Evolutionary conservation across 2,888 invertebrate genomes (phyloP), one percentile per base, ranked within the genome.

Genomic region (Eumacrocentrus americanus): DNA sequence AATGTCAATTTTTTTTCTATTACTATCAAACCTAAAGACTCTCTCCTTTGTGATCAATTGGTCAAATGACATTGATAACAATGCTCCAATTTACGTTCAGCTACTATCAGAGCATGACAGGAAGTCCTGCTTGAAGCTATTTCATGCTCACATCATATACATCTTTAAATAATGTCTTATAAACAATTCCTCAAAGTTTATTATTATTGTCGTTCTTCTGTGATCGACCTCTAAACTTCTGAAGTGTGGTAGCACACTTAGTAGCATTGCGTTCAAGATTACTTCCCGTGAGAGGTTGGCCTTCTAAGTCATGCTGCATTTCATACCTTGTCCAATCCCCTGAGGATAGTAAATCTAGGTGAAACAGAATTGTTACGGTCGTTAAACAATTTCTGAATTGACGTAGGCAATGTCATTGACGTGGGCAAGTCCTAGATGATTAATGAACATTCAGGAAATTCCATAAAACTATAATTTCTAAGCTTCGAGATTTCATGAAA

Each of bases 1-100:
- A 67, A 69, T 64, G 65, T 56, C 64, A 34, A 18, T 35, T 29
- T 2, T 54, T 54, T 44, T 35, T 54, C 22, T 60, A 37, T 20
- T 12, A 52, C 35, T 37, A 9, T n/a, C 4, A 59, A 22, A 38
- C 35, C 25, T 29, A 22, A 51, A 37, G 55, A 46, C 56, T 48
- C 54, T 40, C 29, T 16, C 35, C 18, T 52, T 51, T 58, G n/a
- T n/a, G n/a, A n/a, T n/a, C n/a, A n/a, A n/a, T 61, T 47, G 46
- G 46, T 61, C 52, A 53, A 54, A 54, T 46, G 52, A 51, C 60
- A 59, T 63, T 57, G 64, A 60, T 47, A 37, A 54, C 48, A 38
- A 20, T 16, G 6, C 29, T 29, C 4, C 5, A 29, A 29, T 29
- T 29, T 29, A n/a, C n/a, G 53, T 16, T 14, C 11, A 29, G 29